Evolutionary conservation across 2,113 vertebrate genomes (phyloP).

Genomic region (Corythaixoides concolor): DNA sequence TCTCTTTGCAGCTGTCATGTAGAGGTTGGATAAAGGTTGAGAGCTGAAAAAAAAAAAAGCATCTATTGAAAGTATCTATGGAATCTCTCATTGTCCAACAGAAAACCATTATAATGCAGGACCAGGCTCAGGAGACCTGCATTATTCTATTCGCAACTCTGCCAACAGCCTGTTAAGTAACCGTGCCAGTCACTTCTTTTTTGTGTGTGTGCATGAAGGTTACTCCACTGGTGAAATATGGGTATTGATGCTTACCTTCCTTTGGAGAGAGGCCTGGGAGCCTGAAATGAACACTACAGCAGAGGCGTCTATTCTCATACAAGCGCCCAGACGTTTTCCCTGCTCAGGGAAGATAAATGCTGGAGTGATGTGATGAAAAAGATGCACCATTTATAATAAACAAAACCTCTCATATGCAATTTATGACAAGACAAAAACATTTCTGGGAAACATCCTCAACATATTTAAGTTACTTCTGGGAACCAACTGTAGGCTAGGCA

Average conservation of each 20-base stretch:
- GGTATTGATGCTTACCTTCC: neutral
- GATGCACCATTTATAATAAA: neutral
- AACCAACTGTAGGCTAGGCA: neutral
- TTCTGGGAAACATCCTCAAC: neutral
- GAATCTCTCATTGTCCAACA: neutral
- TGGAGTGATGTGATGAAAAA: neutral
- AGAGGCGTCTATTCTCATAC: neutral
- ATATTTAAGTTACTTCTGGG: neutral
- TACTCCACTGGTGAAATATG: neutral
- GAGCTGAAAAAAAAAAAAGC: neutral
- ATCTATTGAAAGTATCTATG: neutral
- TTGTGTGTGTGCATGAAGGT: neutral
- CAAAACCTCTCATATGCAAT: neutral
- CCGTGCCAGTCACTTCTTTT: neutral
- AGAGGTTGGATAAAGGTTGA: neutral
- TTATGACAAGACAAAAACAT: neutral
- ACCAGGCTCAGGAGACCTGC: neutral
- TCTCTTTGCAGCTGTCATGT: neutral
- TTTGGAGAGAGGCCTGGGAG: neutral
- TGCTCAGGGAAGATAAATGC: neutral
- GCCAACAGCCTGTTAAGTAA: neutral
- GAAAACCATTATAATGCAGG: neutral
- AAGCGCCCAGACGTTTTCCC: neutral
- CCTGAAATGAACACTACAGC: neutral
- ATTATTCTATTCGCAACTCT: neutral